These are phyloP conservation scores for Lagorchestes hirsutus DNA, from an alignment of 2,797 vertebrate species.

Conservation along the genomic window DNA sequence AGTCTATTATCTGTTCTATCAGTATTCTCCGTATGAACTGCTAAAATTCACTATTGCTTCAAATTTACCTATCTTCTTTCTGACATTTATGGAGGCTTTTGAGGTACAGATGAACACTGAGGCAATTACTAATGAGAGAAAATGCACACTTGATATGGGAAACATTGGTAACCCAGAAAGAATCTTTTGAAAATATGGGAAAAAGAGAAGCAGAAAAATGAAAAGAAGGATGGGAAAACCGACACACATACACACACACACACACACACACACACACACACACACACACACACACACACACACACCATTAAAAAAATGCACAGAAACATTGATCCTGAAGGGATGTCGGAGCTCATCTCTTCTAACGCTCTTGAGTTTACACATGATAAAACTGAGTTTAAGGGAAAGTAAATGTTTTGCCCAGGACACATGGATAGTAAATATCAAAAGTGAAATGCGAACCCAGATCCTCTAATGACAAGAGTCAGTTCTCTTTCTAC, in stretches of 20 bases:
- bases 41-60: not conserved
- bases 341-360: not conserved
- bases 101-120: not conserved
- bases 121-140: not conserved
- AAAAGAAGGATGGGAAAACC: not conserved
- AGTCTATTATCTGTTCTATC: not conserved
- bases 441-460: not conserved
- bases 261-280: not conserved
- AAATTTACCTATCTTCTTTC: not conserved
- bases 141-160: not conserved
- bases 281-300: not conserved
- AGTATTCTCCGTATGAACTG: not conserved
- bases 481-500: not conserved
- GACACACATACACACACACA: not conserved
- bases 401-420: not conserved
- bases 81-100: not conserved
- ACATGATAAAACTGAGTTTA: not conserved
- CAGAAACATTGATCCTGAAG: not conserved
- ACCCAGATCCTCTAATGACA: not conserved
- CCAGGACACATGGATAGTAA: not conserved
- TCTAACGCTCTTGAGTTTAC: not conserved
- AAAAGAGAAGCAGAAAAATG: not conserved
- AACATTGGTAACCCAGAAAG: not conserved
- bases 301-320: not conserved
- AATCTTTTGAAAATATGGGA: not conserved